Conservation (phyloP, 1,140 invertebrate genomes). For the Hesperophylax magnus region DNA sequence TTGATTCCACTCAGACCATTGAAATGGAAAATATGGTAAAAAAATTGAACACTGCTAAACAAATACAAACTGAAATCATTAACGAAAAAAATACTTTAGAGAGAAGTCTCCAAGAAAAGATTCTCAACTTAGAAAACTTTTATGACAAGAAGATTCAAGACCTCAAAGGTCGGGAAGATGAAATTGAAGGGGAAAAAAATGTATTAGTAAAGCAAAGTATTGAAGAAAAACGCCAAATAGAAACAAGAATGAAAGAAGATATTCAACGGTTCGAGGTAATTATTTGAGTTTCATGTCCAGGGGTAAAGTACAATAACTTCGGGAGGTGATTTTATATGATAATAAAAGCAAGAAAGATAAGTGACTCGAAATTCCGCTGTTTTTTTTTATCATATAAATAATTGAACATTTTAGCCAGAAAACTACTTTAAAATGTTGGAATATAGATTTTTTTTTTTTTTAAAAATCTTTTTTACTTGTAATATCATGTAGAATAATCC, state of each 20-base stretch:
- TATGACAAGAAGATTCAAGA: constrained; percentile 68
- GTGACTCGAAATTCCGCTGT: neutral
- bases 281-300: neutral
- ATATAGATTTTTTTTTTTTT: no score
- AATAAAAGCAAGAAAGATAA: neutral
- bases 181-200: constrained; percentile 66
- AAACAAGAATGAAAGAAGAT: constrained; percentile 66
- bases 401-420: neutral
- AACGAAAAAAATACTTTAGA: constrained; percentile 52
- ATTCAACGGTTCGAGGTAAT: constrained; percentile 63
- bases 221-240: constrained; percentile 64
- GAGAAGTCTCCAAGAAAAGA: constrained; percentile 63
- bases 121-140: constrained; percentile 65
- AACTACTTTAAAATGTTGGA: neutral
- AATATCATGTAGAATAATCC: no score
- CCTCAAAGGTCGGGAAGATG: constrained; percentile 66
- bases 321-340: no score
- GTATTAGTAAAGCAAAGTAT: constrained; percentile 64
- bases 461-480: no score
- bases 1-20: constrained; percentile 68
- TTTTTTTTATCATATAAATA: neutral
- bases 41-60: constrained; percentile 64
- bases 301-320: no score
- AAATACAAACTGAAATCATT: constrained; percentile 62
- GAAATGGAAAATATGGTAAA: constrained; percentile 64